Evolutionary conservation across 2,797 vertebrate species (phyloP).

Genomic region (Neosalanx taihuensis): DNA sequence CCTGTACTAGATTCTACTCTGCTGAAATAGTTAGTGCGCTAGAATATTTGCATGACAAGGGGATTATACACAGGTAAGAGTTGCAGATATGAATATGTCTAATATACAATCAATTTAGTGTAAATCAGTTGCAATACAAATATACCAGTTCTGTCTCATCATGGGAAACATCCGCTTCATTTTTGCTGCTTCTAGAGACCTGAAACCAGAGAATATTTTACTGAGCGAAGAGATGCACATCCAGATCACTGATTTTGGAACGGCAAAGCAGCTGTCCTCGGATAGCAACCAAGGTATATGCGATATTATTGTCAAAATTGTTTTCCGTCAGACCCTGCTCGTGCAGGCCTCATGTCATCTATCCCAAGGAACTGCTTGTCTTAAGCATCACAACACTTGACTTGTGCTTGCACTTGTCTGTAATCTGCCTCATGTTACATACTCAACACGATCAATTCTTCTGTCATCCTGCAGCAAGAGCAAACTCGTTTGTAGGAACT

Average conservation of each 20-base stretch:
- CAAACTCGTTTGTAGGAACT: conserved; percentile 98
- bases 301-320: not conserved
- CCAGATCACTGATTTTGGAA: conserved; percentile 99
- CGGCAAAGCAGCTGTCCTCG: conserved; percentile 94
- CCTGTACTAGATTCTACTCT: conserved; percentile 97
- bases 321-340: not conserved
- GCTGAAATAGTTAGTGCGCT: conserved; percentile 96
- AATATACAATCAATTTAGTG: not conserved
- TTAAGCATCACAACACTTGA: not conserved
- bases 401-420: not conserved
- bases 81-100: not conserved
- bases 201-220: conserved; percentile 99
- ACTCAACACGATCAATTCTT: not conserved
- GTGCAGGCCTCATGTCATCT: not conserved
- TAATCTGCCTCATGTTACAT: not conserved
- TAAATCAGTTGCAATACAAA: too few species aligned
- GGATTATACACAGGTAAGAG: conserved; percentile 96
- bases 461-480: conserved; percentile 78
- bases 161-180: conserved; percentile 4
- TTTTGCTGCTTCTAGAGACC: conserved; percentile 80
- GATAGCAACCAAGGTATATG: conserved; percentile 91
- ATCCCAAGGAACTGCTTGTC: not conserved
- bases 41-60: conserved; percentile 95
- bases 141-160: not conserved
- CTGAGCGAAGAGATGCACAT: conserved; percentile 99